phyloP scores from a whole-genome alignment of 1,140 invertebrate genomes.

The Microplitis demolitor region DNA sequence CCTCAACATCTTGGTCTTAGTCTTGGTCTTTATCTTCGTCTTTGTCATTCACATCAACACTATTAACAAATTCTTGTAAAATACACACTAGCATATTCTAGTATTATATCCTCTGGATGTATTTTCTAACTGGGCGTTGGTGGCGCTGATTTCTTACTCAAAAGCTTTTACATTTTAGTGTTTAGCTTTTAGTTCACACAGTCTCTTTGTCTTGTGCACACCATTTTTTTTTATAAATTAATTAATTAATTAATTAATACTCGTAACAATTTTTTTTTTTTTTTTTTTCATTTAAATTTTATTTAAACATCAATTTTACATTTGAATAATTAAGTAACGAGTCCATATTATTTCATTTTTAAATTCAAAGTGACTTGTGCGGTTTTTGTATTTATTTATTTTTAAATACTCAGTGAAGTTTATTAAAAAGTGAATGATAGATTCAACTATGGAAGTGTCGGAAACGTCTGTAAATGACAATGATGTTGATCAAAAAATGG shows the following conservation, averaged over 20 bases:
- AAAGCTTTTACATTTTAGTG: background rate
- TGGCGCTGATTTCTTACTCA: background rate
- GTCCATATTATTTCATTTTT: too few species aligned
- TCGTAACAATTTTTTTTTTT: background rate
- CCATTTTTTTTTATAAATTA: background rate
- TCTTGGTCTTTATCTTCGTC: too few species aligned
- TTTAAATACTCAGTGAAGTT: background rate
- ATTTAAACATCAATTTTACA: background rate
- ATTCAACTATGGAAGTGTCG: slow-evolving; percentile 18
- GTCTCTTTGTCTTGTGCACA: background rate
- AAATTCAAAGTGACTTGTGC: too few species aligned
- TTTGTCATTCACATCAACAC: too few species aligned
- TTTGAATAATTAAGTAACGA: too few species aligned
- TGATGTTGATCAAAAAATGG: background rate
- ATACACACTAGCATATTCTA: too few species aligned
- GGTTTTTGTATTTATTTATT: too few species aligned
- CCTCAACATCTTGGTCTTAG: too few species aligned
- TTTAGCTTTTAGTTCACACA: slow-evolving; percentile 6
- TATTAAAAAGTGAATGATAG: background rate
- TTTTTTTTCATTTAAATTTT: background rate
- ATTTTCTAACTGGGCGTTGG: slow-evolving; percentile 1
- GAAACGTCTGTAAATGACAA: slow-evolving; percentile 12
- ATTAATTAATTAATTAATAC: background rate
- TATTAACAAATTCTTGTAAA: too few species aligned
- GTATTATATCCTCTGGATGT: too few species aligned